phyloP scores from a whole-genome alignment of 2,888 invertebrate species.

The Nomada fabriciana region DNA sequence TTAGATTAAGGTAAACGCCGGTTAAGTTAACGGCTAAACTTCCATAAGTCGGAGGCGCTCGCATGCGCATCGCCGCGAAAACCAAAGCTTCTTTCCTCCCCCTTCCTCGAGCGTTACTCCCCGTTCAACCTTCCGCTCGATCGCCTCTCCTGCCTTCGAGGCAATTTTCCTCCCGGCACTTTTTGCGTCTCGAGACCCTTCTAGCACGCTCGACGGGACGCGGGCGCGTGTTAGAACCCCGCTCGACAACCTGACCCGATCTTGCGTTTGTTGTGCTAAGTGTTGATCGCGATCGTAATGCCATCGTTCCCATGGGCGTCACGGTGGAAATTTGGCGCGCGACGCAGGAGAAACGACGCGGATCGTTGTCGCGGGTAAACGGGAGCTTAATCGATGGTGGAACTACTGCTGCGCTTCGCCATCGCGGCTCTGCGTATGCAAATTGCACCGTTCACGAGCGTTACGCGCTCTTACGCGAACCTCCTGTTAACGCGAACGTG shows the following conservation, averaged over 20 bases:
- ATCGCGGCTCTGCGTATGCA: not conserved
- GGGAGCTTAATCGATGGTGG: conserved; percentile 40
- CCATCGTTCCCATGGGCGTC: conserved; percentile 71
- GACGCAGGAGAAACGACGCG: conserved; percentile 4
- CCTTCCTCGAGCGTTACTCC: not conserved
- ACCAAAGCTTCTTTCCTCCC: conserved; percentile 36
- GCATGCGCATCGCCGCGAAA: conserved; percentile 79
- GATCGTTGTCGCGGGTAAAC: not conserved
- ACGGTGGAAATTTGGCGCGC: conserved; percentile 74
- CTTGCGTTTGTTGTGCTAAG: conserved; percentile 83
- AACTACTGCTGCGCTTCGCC: not conserved
- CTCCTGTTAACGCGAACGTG: too few species aligned
- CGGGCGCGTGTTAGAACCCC: conserved; percentile 36
- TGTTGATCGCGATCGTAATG: conserved; percentile 83
- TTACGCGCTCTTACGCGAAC: conserved; percentile 5
- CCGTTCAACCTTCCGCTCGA: not conserved
- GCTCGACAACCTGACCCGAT: conserved; percentile 78
- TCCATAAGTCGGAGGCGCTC: conserved; percentile 81
- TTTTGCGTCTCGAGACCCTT: not conserved
- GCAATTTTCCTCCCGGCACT: not conserved
- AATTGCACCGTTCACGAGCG: conserved; percentile 15
- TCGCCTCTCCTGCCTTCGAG: not conserved
- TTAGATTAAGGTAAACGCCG: conserved; percentile 85
- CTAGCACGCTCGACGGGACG: conserved; percentile 2
- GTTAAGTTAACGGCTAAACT: conserved; percentile 85